Conservation (phyloP, 2,113 vertebrate species). For the Tichodroma muraria region DNA sequence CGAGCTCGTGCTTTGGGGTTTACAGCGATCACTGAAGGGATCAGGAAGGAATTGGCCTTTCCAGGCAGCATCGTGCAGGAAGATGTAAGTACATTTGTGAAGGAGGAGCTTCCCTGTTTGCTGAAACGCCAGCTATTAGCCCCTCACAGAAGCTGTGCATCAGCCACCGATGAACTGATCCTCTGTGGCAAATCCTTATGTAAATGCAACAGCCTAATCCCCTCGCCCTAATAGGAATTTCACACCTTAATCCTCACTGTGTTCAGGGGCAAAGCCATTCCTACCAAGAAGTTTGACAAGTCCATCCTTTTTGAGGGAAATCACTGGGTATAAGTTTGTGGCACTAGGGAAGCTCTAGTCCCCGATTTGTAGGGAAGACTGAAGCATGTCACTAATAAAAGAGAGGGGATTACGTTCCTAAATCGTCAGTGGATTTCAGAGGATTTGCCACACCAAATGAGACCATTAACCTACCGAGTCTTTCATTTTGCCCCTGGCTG, state of each 20-base stretch:
- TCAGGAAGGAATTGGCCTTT: not conserved
- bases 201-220: constrained; percentile 36
- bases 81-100: not conserved
- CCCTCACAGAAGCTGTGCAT: not conserved
- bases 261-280: not conserved
- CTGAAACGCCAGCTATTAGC: not conserved
- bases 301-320: not conserved
- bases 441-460: constrained; percentile 28
- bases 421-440: constrained; percentile 27
- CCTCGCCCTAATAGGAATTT: constrained; percentile 36
- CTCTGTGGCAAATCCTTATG: constrained; percentile 26
- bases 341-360: not conserved
- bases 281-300: not conserved
- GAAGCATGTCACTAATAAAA: not conserved
- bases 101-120: not conserved
- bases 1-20: not conserved
- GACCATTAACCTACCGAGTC: not conserved
- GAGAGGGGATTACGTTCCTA: not conserved
- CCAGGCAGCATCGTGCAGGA: not conserved
- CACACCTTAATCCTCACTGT: constrained; percentile 8
- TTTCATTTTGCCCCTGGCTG: not conserved
- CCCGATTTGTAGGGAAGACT: not conserved
- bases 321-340: not conserved
- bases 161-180: not conserved
- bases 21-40: not conserved